Evolutionary conservation across 2,113 vertebrate species (phyloP).

Genomic region (Cyprinodon brontotheroides): DNA sequence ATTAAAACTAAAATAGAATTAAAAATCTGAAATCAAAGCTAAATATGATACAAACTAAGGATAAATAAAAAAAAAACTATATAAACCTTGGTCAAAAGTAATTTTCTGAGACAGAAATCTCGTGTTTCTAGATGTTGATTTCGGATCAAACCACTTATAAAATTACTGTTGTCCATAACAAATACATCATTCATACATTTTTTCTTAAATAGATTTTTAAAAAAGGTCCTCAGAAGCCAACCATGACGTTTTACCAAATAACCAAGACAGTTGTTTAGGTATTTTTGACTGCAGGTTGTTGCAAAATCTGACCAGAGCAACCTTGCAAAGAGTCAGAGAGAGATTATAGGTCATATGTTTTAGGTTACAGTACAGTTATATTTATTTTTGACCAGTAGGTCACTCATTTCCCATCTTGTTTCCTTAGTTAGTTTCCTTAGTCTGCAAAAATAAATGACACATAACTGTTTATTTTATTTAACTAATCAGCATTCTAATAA

Average conservation of each 20-base stretch:
- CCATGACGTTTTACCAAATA: not conserved
- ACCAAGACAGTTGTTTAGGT: not conserved
- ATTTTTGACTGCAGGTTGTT: not conserved
- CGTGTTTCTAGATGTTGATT: not conserved
- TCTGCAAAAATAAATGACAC: not conserved
- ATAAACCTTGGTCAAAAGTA: too few relatives aligned
- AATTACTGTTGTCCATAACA: not conserved
- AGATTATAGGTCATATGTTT: conserved; percentile 49
- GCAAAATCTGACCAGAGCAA: not conserved
- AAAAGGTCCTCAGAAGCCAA: not conserved
- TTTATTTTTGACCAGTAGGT: conserved; percentile 54
- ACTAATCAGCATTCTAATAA: not conserved
- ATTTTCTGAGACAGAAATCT: too few relatives aligned
- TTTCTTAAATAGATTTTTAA: not conserved
- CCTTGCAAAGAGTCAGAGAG: conserved; percentile 1
- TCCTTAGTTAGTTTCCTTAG: conserved; percentile 1
- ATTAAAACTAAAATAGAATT: too few relatives aligned
- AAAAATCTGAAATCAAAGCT: too few relatives aligned
- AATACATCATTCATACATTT: not conserved
- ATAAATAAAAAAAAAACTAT: too few relatives aligned
- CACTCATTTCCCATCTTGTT: conserved; percentile 26
- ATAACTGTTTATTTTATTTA: not conserved
- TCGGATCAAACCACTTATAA: not conserved
- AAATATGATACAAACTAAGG: too few relatives aligned
- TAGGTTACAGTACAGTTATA: conserved; percentile 57